Conservation (phyloP, 2,797 vertebrate genomes). For the Fratercula arctica region DNA sequence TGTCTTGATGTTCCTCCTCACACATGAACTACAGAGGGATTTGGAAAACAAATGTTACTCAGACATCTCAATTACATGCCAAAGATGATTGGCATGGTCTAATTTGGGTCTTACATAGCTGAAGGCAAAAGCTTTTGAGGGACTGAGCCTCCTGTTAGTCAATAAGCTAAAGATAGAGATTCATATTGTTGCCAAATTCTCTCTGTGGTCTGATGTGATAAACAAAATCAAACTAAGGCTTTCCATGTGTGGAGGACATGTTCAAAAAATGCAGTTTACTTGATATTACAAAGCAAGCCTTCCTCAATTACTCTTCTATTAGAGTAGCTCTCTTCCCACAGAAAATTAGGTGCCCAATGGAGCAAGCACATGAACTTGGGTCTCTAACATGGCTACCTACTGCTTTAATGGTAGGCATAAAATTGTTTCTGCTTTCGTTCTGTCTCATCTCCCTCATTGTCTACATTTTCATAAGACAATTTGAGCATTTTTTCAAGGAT, state of each 20-base stretch:
- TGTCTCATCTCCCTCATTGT: background rate
- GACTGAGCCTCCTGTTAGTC: background rate
- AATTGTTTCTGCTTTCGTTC: background rate
- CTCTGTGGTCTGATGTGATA: background rate
- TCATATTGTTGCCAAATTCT: background rate
- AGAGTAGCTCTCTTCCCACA: background rate
- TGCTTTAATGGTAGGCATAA: background rate
- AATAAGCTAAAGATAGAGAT: background rate
- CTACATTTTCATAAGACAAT: background rate
- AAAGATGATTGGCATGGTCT: background rate
- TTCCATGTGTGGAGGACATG: background rate
- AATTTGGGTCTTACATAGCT: background rate
- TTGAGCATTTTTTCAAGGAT: background rate
- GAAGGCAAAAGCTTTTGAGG: background rate
- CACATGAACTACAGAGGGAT: background rate
- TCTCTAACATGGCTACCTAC: background rate
- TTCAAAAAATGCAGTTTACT: background rate
- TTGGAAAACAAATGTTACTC: background rate
- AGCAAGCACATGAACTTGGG: background rate
- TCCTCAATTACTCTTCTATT: background rate
- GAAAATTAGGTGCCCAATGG: background rate
- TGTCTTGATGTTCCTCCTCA: background rate
- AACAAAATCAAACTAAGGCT: background rate
- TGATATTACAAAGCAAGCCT: background rate
- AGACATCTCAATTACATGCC: background rate